Conservation (phyloP, 2,888 invertebrate genomes). For the Ceratothoa steindachneri region DNA sequence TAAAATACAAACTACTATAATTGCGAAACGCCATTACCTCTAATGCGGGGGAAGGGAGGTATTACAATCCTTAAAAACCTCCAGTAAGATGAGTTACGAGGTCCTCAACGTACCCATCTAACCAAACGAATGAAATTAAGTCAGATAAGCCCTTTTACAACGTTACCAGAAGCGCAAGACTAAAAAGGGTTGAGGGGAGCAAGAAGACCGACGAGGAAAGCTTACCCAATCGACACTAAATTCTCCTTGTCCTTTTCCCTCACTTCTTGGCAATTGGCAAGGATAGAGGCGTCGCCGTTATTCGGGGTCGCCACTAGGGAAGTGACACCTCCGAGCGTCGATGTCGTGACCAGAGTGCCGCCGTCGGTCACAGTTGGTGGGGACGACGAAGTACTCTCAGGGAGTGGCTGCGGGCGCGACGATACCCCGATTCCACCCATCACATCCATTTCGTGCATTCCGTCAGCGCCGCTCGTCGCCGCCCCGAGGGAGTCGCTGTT, state of each 20-base stretch:
- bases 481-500: not conserved
- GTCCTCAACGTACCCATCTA: too few species aligned
- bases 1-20: too few species aligned
- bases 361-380: not conserved
- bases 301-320: not conserved
- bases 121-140: too few species aligned
- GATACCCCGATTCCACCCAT: not conserved
- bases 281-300: not conserved
- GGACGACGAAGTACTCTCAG: not conserved
- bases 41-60: too few species aligned
- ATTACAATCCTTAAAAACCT: too few species aligned
- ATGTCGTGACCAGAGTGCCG: not conserved
- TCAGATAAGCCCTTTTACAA: too few species aligned
- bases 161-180: too few species aligned
- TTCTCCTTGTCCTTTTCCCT: conserved; percentile 44
- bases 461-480: not conserved
- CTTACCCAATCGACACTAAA: conserved; percentile 26
- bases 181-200: too few species aligned
- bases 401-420: not conserved
- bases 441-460: too few species aligned
- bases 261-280: conserved; percentile 26
- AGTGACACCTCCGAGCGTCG: not conserved
- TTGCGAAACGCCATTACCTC: too few species aligned
- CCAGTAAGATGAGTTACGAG: too few species aligned
- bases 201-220: too few species aligned